Base-by-base conservation (phyloP, 2,797 vertebrate genomes). In the Ptychadena robeensis region DNA sequence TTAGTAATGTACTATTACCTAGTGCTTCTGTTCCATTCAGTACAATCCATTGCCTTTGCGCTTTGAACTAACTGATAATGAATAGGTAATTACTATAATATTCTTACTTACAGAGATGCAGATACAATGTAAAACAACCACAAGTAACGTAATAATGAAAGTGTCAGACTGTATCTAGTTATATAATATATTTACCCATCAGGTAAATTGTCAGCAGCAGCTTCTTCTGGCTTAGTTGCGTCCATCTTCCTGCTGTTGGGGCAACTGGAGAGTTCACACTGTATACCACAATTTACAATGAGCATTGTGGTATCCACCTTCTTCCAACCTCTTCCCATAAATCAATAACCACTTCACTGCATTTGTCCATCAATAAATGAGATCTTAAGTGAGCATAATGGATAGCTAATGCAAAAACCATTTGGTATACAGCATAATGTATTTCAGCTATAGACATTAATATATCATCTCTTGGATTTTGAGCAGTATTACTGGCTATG, bases 311-410 rank as follows among this genome's bases (percentile, higher is more conserved):
- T 67, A 53, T 38, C 12, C 79, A 31, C 31, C 38, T 57, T 34
- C 57, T 12, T 64, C 15, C 57, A 53, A n/a, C 27, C 9, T 61
- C 14, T 38, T 63, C 57, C 28, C 9, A 22, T n/a, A 61, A 80
- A 85, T 80, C 77, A 64, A 75, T 80, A 80, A 84, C 35, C 76
- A 80, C 71, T 80, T 73, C 35, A 14, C 35, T 34, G 48, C 12
- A 75, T 34, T 80, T 80, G 63, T 70, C 72, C 70, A 35, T 27
- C 63, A 77, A 34, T 64, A 35, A 63, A 70, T 57, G 32, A n/a
- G 28, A 30, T 22, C 15, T 38, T 34, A 0, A 57, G 35, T 34
- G 30, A 28, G 25, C 76, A 44, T 70, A 85, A 80, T 80, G 74
- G 35, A 27, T 18, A 25, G 12, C 48, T 84, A 80, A 80, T 68